Percentiles rank a stretch among this genome's conserved stretches.
Conservation (phyloP, 1,140 invertebrate genomes). For the Periplaneta americana region DNA sequence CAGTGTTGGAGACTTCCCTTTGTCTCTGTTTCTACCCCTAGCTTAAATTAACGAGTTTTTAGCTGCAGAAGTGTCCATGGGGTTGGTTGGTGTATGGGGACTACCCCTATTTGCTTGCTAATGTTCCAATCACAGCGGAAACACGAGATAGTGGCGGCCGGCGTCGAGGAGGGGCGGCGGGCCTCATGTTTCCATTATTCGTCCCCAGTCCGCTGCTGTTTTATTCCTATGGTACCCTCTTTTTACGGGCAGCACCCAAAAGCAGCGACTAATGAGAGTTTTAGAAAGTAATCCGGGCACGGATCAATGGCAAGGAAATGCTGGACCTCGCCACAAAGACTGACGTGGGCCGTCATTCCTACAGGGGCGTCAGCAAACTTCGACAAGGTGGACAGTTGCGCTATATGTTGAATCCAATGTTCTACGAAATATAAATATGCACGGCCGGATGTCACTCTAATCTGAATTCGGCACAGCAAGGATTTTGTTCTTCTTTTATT, state of each 20-base stretch:
- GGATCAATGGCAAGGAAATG: not conserved
- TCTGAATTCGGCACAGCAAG: too few species aligned
- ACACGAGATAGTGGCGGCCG: too few species aligned
- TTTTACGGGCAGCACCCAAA: not conserved
- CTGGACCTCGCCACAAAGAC: not conserved
- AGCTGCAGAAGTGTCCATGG: not conserved
- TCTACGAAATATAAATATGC: too few species aligned
- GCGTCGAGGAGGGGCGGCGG: too few species aligned
- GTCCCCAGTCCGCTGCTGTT: not conserved
- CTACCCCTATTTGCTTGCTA: not conserved
- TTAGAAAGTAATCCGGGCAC: not conserved
- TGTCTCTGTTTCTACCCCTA: not conserved
- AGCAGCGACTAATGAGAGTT: not conserved
- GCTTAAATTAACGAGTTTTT: not conserved
- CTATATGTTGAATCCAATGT: too few species aligned
- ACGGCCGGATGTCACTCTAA: too few species aligned
- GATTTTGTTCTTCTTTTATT: too few species aligned
- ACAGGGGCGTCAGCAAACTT: too few species aligned
- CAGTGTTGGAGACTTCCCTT: not conserved
- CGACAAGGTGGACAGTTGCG: too few species aligned
- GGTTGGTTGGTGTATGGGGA: not conserved
- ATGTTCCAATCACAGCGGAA: not conserved
- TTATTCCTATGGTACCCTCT: not conserved
- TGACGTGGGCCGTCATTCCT: too few species aligned
- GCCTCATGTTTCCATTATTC: not conserved